A percentile compares a stretch with the other conserved stretches of the same genome.
phyloP scores from a whole-genome alignment of 1,140 invertebrate genomes.

The Trinorchestia longiramus region DNA sequence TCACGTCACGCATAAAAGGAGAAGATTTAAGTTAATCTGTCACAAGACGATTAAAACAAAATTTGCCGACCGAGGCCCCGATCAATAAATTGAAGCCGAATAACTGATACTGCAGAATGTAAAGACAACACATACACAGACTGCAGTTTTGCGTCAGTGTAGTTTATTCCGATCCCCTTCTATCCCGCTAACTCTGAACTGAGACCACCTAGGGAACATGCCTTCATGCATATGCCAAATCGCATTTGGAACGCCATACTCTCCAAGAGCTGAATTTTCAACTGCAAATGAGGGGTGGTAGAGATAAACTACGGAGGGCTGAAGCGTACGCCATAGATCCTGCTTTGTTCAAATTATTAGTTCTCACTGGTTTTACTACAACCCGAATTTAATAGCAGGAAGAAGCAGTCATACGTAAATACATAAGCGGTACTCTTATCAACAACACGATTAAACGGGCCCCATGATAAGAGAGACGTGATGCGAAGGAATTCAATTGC shows the following conservation, averaged over 20 bases:
- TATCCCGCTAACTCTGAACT: no score
- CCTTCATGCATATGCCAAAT: no score
- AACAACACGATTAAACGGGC: not conserved
- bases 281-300: no score
- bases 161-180: no score
- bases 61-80: not conserved
- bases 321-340: no score
- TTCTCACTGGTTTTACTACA: not conserved
- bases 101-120: not conserved
- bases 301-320: no score
- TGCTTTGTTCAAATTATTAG: no score
- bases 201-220: no score
- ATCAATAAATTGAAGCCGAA: not conserved
- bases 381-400: not conserved
- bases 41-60: not conserved
- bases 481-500: not conserved
- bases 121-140: no score
- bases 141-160: no score
- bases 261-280: no score
- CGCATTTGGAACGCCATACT: no score
- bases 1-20: not conserved
- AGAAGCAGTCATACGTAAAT: not conserved
- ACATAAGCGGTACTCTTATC: not conserved
- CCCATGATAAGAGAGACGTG: not conserved
- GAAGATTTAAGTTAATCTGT: not conserved